phyloP scores from a whole-genome alignment of 2,888 invertebrate genomes.

The Aporophyla nigra region DNA sequence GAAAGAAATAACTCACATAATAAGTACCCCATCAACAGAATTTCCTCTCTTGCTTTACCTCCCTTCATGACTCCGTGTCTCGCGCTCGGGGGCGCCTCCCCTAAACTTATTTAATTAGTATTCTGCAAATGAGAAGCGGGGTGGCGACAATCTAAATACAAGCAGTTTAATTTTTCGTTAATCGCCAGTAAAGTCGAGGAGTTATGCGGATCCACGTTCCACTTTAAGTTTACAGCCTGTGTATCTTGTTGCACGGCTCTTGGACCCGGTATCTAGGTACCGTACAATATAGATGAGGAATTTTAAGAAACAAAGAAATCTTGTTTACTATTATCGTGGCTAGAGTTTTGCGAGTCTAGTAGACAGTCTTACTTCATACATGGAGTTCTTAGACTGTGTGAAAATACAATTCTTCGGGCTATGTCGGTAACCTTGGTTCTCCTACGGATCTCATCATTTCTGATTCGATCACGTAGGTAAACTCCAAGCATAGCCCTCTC shows the following conservation, averaged over 20 bases:
- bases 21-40: slow-evolving; percentile 11
- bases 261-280: neutral
- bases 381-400: neutral
- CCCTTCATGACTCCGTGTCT: slow-evolving; percentile 37
- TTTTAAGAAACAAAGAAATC: neutral
- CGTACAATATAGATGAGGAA: neutral
- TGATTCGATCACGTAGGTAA: too few species aligned
- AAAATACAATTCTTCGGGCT: too few species aligned
- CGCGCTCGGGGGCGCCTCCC: slow-evolving; percentile 35
- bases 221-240: slow-evolving; percentile 48
- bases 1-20: neutral
- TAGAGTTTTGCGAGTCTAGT: neutral
- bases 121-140: slow-evolving; percentile 73
- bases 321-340: neutral
- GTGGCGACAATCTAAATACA: slow-evolving; percentile 73
- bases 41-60: neutral
- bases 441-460: too few species aligned
- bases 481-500: too few species aligned
- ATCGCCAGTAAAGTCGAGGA: slow-evolving; percentile 69
- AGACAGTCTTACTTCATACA: neutral
- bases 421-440: too few species aligned
- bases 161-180: slow-evolving; percentile 75
- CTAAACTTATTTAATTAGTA: slow-evolving; percentile 79
- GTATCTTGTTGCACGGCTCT: slow-evolving; percentile 47
- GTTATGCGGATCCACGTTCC: slow-evolving; percentile 71